phyloP scores from a whole-genome alignment of 2,797 vertebrate species.

The Argyrosomus regius region DNA sequence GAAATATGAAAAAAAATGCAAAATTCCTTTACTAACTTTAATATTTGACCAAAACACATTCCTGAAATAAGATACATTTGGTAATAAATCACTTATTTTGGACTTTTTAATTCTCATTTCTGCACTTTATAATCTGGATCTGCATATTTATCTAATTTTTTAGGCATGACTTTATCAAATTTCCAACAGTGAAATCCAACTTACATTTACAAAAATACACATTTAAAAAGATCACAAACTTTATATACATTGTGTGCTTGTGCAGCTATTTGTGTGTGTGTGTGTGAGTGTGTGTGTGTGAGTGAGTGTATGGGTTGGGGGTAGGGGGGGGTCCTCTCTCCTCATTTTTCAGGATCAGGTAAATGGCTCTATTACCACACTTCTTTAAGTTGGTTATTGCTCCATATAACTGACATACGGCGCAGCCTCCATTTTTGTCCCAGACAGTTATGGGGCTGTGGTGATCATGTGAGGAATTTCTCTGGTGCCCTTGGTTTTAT shows the following conservation, averaged over 20 bases:
- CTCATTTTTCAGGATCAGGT: constrained; percentile 83
- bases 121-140: neutral
- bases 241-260: constrained; percentile 9
- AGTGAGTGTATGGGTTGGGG: neutral
- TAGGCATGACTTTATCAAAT: neutral
- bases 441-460: constrained; percentile 86
- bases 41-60: neutral
- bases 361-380: constrained; percentile 87
- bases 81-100: neutral
- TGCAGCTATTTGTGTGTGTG: constrained; percentile 29
- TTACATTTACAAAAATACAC: neutral
- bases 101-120: neutral
- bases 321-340: constrained; percentile 17
- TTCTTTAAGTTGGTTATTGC: constrained; percentile 88
- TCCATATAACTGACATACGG: constrained; percentile 88
- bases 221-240: constrained; percentile 9
- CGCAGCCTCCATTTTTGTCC: constrained; percentile 86
- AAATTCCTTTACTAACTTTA: constrained; percentile 1
- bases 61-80: neutral
- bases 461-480: constrained; percentile 88
- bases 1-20: neutral
- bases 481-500: constrained; percentile 89
- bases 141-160: neutral
- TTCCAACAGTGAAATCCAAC: neutral
- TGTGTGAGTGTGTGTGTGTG: constrained; percentile 15